Conservation (phyloP, 2,113 vertebrate genomes). For the Bombycilla garrulus region DNA sequence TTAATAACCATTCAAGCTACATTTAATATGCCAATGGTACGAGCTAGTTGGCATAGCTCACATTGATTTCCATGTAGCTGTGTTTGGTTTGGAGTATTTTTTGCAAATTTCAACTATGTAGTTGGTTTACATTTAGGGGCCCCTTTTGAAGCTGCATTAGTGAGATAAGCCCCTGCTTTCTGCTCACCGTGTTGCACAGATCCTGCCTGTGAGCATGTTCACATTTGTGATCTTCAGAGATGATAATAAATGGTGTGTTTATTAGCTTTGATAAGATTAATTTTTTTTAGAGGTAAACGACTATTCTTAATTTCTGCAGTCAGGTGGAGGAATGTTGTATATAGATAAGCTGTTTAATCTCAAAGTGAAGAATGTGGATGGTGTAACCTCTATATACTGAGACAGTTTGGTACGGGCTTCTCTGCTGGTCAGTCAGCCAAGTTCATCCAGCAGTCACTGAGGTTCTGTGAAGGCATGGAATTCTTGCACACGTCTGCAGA, state of each 20-base stretch:
- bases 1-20: not conserved
- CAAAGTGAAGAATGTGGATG: not conserved
- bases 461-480: rapidly evolving
- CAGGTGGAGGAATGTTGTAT: not conserved
- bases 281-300: not conserved
- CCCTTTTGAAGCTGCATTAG: not conserved
- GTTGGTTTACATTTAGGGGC: not conserved
- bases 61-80: not conserved
- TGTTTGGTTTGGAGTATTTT: not conserved
- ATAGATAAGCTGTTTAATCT: not conserved
- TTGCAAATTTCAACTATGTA: not conserved
- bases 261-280: not conserved
- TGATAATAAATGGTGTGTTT: not conserved
- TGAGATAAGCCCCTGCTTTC: not conserved
- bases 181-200: not conserved
- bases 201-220: not conserved
- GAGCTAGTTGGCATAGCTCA: not conserved
- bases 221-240: not conserved
- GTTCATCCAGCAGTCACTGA: not conserved
- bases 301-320: not conserved
- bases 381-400: not conserved
- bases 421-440: not conserved
- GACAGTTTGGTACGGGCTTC: not conserved
- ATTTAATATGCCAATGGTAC: not conserved
- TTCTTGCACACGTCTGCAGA: not conserved